Evolutionary conservation across 2,797 vertebrate species (phyloP), one percentile per base, ranked within the genome.

Genomic region (Oreortyx pictus): DNA sequence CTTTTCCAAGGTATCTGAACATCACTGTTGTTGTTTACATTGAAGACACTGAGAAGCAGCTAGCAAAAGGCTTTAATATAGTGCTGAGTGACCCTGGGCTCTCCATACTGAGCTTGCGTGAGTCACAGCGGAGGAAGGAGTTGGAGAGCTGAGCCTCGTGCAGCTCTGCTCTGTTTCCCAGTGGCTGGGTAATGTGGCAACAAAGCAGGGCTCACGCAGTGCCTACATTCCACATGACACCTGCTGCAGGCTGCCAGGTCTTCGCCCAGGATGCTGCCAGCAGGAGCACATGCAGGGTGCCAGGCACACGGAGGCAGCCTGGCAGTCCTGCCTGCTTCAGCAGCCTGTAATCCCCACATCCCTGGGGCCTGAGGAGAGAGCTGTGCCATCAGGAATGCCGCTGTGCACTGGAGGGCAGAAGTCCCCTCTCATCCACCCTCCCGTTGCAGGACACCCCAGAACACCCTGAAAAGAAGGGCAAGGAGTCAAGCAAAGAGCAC

Each of bases 1-100:
- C 57, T 84, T 90, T 86, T 71, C 12, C 56, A 90, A 93, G 82
- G 44, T 90, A 44, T 88, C 39, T 90, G 60, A 83, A 81, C 23
- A 43, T 95, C 65, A 31, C 90, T 71, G 33, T 68, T 86, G 56
- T 56, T 79, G 24, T 85, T 90, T 79, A 37, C 52, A 27, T 25
- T 60, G 71, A 92, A 74, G 49, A 86, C 72, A 76, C 2, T 14
- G 33, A 79, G 74, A 54, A 52, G 25, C 75, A 91, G 35, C 64
- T 24, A 72, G 74, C 27, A 79, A 56, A 78, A 31, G 33, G 24
- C 46, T 86, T 82, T 50, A 56, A n/a, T 31, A 39, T 6, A 62
- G 20, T 52, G 78, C 18, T 35, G 3, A 88, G 62, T 4, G 16
- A 33, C 37, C 25, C 70, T 86, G 46, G 23, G 18, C 47, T 71